Evolutionary conservation across 2,113 vertebrate genomes (phyloP), one percentile per base, ranked within the genome.

Genomic region (Trochalopteron elliotii): DNA sequence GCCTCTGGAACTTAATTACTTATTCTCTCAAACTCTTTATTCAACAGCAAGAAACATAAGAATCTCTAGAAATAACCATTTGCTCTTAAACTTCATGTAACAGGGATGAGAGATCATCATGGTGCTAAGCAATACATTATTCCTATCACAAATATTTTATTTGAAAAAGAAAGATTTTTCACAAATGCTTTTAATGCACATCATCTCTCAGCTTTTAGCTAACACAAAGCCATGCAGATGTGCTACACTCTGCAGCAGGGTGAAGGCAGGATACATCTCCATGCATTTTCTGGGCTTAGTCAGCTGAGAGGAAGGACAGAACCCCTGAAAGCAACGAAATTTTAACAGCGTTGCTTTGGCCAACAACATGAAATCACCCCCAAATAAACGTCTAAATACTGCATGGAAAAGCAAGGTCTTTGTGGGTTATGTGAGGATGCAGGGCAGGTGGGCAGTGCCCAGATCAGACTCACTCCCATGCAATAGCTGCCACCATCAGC

Each of bases 401-500:
- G 24, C 55, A 31, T 2, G 45, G 91, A 14, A 59, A 86, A 81
- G 44, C 31, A 82, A 74, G 35, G 35, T 63, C 37, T 70, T 14
- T 57, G 30, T 33, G 37, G 39, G 9, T 50, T 28, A 9, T 7
- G 8, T 6, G 55, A 68, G 69, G 15, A 13, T 4, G 8, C 45
- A 56, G 65, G 69, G 8, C 28, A 50, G 39, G 59, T 2, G 49
- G 68, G 31, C 5, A 44, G 17, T 10, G 23, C 15, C 23, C 53
- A 39, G 39, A 12, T 27, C 3, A 12, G 4, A 97, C 98, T 98
- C 98, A 99, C 99, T 99, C 99, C 99, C 99, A 99, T 1, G 99
- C 99, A 18, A 99, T 99, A 11, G 99, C 99, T 53, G 99, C 98
- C 89, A 99, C 98, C 98, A 99, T 99, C 89, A 99, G 94, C 81